Evolutionary conservation across 2,797 vertebrate species (phyloP), one percentile per base, ranked within the genome.

Genomic region (Yasuhikotakia modesta): DNA sequence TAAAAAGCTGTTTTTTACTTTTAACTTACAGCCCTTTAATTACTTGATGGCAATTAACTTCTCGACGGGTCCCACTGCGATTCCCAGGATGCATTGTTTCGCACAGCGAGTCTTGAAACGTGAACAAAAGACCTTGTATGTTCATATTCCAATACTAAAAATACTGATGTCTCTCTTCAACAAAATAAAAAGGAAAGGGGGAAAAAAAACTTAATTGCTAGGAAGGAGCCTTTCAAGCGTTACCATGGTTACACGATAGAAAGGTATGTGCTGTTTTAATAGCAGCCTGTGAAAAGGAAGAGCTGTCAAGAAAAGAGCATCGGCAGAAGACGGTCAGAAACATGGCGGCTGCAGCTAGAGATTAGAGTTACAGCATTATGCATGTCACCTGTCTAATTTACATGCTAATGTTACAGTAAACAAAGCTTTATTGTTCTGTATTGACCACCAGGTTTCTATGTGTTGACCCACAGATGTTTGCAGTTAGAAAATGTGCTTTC

Each of bases 231-330:
- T 64, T 61, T 76, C 67, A 72, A 74, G 67, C 81, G 85, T 89
- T 88, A 72, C 85, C 88, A 89, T 87, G 85, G 86, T 79, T 88
- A 87, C 87, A 43, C 13, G 69, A 84, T 82, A 63, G 79, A 84
- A 85, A 85, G 61, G 82, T 86, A 85, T 85, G 83, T 88, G 80
- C 66, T 39, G 48, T 73, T 82, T 83, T 79, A 82, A 81, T 77
- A 81, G 48, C 60, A 82, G 63, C 16, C 60, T 60, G 55, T 27
- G 32, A 76, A 80, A 80, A 69, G 46, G 53, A 72, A 78, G 81
- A 64, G 60, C 78, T 84, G 68, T 81, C 78, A 65, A 78, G 65
- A 82, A 80, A 76, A 77, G 71, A 69, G 50, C 76, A 79, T 53
- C 35, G 55, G 58, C n/a, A 32, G 35, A 74, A 66, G 75, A 73